Percentiles rank a stretch among this genome's conserved stretches.
Conservation (phyloP, 2,113 vertebrate species). For the Atractosteus spatula region DNA sequence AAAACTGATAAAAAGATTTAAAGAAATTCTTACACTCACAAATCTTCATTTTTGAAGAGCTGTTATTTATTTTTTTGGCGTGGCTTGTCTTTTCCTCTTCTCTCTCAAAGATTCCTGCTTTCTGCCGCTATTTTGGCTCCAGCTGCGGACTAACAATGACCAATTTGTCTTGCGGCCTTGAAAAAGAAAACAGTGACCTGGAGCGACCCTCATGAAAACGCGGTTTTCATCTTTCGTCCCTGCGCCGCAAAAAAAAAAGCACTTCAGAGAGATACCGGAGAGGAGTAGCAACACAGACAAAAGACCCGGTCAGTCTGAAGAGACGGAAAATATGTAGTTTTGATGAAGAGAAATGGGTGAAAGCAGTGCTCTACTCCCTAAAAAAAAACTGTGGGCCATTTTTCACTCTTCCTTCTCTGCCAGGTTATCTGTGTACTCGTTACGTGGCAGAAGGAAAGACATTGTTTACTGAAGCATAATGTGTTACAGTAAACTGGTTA, state of each 20-base stretch:
- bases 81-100: too few relatives aligned
- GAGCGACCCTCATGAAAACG: background rate
- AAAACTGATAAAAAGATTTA: too few relatives aligned
- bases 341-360: slow-evolving; percentile 5
- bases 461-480: background rate
- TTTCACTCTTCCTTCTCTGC: background rate
- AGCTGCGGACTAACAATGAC: slow-evolving; percentile 20
- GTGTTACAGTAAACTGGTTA: background rate
- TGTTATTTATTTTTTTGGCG: too few relatives aligned
- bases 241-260: slow-evolving; percentile 8
- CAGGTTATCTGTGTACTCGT: too few relatives aligned
- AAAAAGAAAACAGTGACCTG: slow-evolving; percentile 13
- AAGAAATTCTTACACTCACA: too few relatives aligned
- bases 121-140: background rate
- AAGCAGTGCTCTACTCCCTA: background rate
- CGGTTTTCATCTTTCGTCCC: slow-evolving; percentile 15
- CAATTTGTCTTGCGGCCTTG: slow-evolving; percentile 24
- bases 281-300: background rate
- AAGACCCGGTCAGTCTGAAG: background rate
- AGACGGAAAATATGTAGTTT: slow-evolving; percentile 4
- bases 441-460: background rate
- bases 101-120: too few relatives aligned
- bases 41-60: too few relatives aligned
- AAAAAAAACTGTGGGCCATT: background rate
- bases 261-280: background rate